Base-by-base conservation (phyloP, 2,797 vertebrate species). In the Bufotes viridis region DNA sequence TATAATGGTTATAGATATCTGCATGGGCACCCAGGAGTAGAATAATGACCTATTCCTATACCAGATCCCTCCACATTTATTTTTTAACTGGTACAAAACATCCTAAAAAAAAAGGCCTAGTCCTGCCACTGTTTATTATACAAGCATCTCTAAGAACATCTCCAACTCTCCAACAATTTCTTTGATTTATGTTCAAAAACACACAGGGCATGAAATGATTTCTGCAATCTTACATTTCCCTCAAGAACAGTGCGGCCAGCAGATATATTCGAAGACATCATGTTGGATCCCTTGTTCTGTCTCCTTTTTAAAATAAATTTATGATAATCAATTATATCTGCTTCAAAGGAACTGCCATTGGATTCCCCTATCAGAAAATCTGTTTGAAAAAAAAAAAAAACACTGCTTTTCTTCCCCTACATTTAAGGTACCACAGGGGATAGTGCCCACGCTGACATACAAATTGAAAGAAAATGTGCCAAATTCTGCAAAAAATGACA, bases 161-260 rank as follows among this genome's bases (percentile, higher is more conserved):
- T 92, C 93, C 94, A 95, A 94, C 93, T 94, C 92, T 92, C 93
- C 92, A 93, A 95, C 95, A 94, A 94, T 96, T 95, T 94, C 93
- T 93, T 93, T 96, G 95, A 96, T 96, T 96, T 96, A 95, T 95
- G 94, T 94, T 93, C 92, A 94, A 93, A 95, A 95, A 94, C 93
- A 95, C 93, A 94, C 94, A 95, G 92, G 94, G 94, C 94, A 95
- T 96, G 95, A 95, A 96, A 95, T 95, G 94, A 95, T 94, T 93
- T 93, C 94, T 93, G 93, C 94, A 95, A 94, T 93, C 93, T 95
- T 93, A 94, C 92, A 93, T 94, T 94, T 95, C 93, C 92, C 93
- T 94, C 93, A 94, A 95, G 94, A 95, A 94, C 92, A 91, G 84
- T 92, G 92, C 91, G 90, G 90, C 87, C 91, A 91, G 92, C 92